Base-by-base conservation (phyloP, 2,113 vertebrate genomes). In the Amphilophus citrinellus region DNA sequence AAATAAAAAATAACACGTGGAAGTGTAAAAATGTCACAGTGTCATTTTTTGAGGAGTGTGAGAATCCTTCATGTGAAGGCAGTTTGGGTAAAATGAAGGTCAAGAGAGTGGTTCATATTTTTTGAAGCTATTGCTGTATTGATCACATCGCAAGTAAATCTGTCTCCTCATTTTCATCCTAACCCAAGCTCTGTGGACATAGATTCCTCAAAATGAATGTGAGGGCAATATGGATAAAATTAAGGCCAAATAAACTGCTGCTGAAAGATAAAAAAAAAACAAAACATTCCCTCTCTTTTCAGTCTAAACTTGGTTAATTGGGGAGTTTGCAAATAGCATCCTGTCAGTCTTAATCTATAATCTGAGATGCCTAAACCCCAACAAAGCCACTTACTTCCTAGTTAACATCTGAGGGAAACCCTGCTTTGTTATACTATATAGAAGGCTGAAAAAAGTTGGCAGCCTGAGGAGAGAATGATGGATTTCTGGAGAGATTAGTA, bases 401-500 rank as follows among this genome's bases (percentile, higher is more conserved):
- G 87, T 80, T 80, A 68, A 87, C 83, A 82, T 90, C 80, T 86
- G 76, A 90, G 68, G 83, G 71, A 89, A 89, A 56, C 42, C 81
- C 73, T 42, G 68, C 90, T 92, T 88, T 93, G 90, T 88, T 79
- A 82, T 71, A 78, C 56, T 77, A 84, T 27, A 75, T 13, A 71
- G 88, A 88, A 76, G 76, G 57, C 85, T 91, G 89, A 80, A 82
- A 88, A 93, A 82, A 91, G 90, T 87, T 24, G 63, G 59, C 80
- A 83, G 88, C 93, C 86, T 13, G 85, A 75, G 65, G 88, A 89
- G 93, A 84, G 80, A 77, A 65, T 39, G 84, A 66, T 80, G 89
- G 84, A 90, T 90, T 92, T 92, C 88, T 86, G 79, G 27, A 88
- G 82, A 93, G 93, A 92, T 91, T 91, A 91, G 93, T 84, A 83